These are phyloP conservation scores for Rhizomys pruinosus DNA, from an alignment of 2,113 vertebrate genomes.

Conservation along the genomic window DNA sequence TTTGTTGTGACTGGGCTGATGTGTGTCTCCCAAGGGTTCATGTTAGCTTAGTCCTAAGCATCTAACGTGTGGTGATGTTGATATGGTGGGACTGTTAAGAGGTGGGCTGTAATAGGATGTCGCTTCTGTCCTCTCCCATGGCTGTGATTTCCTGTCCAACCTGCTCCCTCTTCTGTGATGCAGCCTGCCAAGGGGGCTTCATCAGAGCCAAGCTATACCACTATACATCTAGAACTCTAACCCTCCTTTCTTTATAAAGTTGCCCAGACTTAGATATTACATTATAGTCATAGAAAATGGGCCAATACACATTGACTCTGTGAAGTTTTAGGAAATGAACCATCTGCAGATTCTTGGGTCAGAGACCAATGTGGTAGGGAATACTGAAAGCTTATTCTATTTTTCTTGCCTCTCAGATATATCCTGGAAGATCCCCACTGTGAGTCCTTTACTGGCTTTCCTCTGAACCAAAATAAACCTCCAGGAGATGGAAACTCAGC, in stretches of 20 bases:
- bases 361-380: fast-evolving
- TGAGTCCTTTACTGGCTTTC: background rate
- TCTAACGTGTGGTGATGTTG: fast-evolving
- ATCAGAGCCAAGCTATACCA: background rate
- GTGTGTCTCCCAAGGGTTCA: too few species aligned
- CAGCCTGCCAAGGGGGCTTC: background rate
- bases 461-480: background rate
- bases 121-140: background rate
- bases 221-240: background rate
- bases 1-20: fast-evolving
- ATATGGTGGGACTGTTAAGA: background rate
- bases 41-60: background rate
- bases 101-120: fast-evolving
- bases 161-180: background rate
- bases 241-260: background rate
- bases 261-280: background rate
- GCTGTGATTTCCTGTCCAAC: background rate
- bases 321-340: background rate
- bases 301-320: background rate
- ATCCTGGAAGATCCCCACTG: background rate
- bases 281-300: background rate
- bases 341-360: too few species aligned
- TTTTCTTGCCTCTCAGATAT: background rate
- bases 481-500: background rate
- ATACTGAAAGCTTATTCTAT: background rate